Evolutionary conservation across 2,888 invertebrate species (phyloP), one percentile per base, ranked within the genome.

Genomic region (Piscicola geometra): DNA sequence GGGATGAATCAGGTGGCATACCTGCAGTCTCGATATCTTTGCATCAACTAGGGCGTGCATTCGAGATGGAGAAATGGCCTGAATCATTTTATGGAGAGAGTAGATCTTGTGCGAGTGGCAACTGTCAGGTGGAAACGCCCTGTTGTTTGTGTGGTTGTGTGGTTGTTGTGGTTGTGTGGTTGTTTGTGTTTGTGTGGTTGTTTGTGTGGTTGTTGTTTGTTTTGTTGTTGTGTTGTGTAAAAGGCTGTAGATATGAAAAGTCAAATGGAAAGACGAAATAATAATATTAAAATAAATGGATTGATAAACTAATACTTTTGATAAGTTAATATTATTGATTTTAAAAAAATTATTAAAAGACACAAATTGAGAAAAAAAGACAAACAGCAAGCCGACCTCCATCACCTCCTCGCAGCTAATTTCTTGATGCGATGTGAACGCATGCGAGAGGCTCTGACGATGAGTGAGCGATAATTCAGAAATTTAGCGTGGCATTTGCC

Each of bases 371-470:
- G 15, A 41, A 41, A 41, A 41, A 41, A 41, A 15, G 15, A 41
- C 3, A 18, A 18, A 56, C 3, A 21, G n/a, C 9, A 3, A 25
- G 5, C 60, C n/a, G 60, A 56, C 60, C 60, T 56, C 25, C n/a
- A n/a, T 18, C 5, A 9, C n/a, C n/a, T 25, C n/a, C 60, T 15
- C 9, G 60, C 60, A n/a, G 15, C 60, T 56, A 56, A 56, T 56
- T 56, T 56, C n/a, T 56, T 56, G n/a, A 56, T 56, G n/a, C 60
- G 60, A 56, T 56, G 60, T 56, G 60, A 56, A 56, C 12, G 60
- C 60, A 56, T 5, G 60, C 60, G 60, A 56, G 41, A 41, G 15
- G 60, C 25, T 9, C 9, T 56, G n/a, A 56, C n/a, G 25, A 9
- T 5, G 21, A 25, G 15, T 56, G 60, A 56, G 25, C 60, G 60